Evolutionary conservation across 2,113 vertebrate species (phyloP), one percentile per base, ranked within the genome.

Genomic region (Nannospalax galili): DNA sequence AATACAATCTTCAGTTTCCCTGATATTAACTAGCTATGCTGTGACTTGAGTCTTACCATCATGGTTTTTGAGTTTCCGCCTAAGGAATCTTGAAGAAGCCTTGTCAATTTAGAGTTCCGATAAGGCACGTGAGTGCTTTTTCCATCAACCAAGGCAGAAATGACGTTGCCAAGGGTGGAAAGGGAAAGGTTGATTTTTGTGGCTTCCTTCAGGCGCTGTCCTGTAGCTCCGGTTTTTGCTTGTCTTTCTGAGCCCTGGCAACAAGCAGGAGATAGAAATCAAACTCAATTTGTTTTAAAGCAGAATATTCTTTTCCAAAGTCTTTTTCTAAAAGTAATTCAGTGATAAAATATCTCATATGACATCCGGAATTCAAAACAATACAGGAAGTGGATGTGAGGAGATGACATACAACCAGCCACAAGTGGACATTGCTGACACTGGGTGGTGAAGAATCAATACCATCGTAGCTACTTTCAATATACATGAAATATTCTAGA

Each of bases 11-110:
- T 93, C 88, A 62, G 74, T 77, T 81, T 81, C 52, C n/a, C 74
- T 80, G 20, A 75, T 67, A 64, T 20, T 37, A 45, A 42, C n/a
- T 86, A 93, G 72, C 62, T 28, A 69, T 24, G 84, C 6, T 12
- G 86, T 11, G 42, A 91, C 91, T 62, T 1, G 40, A 42, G 90
- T 79, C 98, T 98, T 98, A 99, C 99, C 99, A 99, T 99, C 99
- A 99, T 99, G 62, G 99, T 99, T 98, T 99, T 99, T 81, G 99
- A 99, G 98, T 99, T 99, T 97, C 99, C 99, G 70, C 99, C 99
- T 7, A 99, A 98, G 1, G 99, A 99, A 97, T 99, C 99, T 97
- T 99, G 99, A 78, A 99, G 99, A 90, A 99, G 98, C 26, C 99
- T 99, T 1, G 99, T 99, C 32, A 99, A 98, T 97, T 99, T 99